A percentile compares a stretch with the other conserved stretches of the same genome.
phyloP scores from a whole-genome alignment of 2,888 invertebrate species.

The Meiosimyza platycephala region DNA sequence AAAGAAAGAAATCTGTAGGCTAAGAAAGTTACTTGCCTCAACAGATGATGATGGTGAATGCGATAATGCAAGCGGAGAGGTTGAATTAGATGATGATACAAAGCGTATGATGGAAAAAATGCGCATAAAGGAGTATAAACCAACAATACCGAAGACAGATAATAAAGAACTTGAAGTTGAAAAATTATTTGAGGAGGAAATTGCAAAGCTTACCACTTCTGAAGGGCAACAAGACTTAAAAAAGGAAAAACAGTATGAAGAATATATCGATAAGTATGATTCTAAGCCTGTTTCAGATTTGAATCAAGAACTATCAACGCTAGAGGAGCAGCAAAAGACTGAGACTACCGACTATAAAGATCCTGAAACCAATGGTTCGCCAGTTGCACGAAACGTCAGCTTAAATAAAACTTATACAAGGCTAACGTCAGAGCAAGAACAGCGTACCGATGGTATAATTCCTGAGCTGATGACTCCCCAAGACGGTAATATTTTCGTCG shows the following conservation, averaged over 20 bases:
- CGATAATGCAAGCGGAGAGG: neutral
- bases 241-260: conserved; percentile 34
- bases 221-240: conserved; percentile 3
- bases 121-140: conserved; percentile 42
- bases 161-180: too few species aligned
- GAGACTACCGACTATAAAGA: neutral
- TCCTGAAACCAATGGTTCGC: neutral
- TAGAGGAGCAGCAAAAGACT: neutral
- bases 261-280: conserved; percentile 24
- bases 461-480: too few species aligned
- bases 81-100: conserved; percentile 22
- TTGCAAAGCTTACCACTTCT: neutral
- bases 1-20: too few species aligned
- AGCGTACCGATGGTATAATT: neutral
- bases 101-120: conserved; percentile 45
- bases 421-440: neutral
- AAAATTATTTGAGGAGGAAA: neutral
- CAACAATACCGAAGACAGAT: conserved; percentile 5
- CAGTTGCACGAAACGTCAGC: neutral
- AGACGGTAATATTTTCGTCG: too few species aligned
- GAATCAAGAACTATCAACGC: neutral
- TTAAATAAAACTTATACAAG: neutral
- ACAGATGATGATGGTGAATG: too few species aligned
- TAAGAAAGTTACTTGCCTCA: too few species aligned
- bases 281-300: neutral